These are phyloP conservation scores for Masticophis lateralis DNA, from an alignment of 2,797 vertebrate species.

Conservation along the genomic window DNA sequence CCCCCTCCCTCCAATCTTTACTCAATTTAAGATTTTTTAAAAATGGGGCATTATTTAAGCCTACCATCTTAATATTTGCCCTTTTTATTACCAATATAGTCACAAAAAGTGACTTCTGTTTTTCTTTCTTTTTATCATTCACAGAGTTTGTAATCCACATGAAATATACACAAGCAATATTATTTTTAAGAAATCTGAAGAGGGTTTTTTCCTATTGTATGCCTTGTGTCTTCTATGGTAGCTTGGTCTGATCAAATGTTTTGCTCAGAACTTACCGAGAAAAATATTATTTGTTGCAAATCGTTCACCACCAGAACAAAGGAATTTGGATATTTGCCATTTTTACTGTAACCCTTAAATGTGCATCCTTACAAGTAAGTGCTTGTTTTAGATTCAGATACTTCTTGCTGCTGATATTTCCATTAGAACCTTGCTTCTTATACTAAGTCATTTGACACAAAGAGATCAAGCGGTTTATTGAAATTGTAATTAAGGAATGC, in stretches of 20 bases:
- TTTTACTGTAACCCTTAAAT: background rate
- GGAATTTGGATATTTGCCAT: background rate
- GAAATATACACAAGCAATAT: background rate
- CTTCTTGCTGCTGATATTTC: background rate
- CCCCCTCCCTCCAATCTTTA: background rate
- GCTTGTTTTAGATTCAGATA: background rate
- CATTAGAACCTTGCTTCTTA: fast-evolving
- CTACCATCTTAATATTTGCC: background rate
- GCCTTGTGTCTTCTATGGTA: background rate
- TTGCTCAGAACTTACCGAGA: background rate
- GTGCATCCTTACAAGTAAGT: background rate
- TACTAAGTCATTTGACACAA: constrained; percentile 21
- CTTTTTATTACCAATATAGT: background rate
- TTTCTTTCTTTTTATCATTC: background rate
- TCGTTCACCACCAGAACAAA: background rate
- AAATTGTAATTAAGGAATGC: constrained; percentile 55
- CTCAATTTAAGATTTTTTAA: background rate
- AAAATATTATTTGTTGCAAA: background rate
- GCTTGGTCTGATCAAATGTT: background rate
- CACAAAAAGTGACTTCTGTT: background rate
- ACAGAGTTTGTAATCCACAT: background rate
- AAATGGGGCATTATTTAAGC: background rate
- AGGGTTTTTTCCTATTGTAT: background rate
- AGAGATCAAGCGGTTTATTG: constrained; percentile 67
- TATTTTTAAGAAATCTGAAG: background rate